Conservation (phyloP, 2,888 invertebrate species). For the Ernsta delagoae region DNA sequence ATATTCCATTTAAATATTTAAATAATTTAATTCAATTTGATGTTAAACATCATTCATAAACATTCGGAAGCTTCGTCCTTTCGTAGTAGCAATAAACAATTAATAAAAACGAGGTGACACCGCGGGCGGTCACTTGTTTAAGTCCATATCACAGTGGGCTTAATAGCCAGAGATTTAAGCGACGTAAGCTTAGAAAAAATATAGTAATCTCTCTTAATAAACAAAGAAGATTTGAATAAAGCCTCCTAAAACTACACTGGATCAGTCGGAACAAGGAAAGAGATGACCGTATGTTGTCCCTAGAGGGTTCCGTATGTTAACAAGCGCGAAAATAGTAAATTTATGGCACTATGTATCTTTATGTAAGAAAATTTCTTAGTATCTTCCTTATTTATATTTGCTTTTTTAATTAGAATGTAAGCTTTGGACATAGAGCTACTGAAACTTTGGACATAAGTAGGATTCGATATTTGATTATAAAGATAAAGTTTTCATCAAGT, state of each 20-base stretch:
- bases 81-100: constrained; percentile 36
- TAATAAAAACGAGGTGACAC: constrained; percentile 36
- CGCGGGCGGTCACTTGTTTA: constrained; percentile 38
- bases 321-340: too few species aligned
- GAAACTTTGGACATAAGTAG: too few species aligned
- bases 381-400: too few species aligned
- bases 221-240: constrained; percentile 45
- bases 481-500: too few species aligned
- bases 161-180: constrained; percentile 15
- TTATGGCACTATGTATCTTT: too few species aligned
- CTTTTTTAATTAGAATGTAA: too few species aligned
- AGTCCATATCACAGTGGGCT: constrained; percentile 31
- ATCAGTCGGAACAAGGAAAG: constrained; percentile 28
- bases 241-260: constrained; percentile 46
- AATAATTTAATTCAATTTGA: constrained; percentile 17
- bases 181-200: constrained; percentile 26
- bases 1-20: too few species aligned
- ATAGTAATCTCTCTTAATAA: constrained; percentile 28
- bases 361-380: too few species aligned
- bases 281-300: neutral
- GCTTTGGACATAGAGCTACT: too few species aligned
- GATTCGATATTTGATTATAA: too few species aligned
- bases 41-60: constrained; percentile 25
- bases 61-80: constrained; percentile 37
- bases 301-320: neutral